A percentile compares a stretch with the other conserved stretches of the same genome.
Evolutionary conservation across 1,140 invertebrate species (phyloP).

Genomic region (Hypsibius dujardini): DNA sequence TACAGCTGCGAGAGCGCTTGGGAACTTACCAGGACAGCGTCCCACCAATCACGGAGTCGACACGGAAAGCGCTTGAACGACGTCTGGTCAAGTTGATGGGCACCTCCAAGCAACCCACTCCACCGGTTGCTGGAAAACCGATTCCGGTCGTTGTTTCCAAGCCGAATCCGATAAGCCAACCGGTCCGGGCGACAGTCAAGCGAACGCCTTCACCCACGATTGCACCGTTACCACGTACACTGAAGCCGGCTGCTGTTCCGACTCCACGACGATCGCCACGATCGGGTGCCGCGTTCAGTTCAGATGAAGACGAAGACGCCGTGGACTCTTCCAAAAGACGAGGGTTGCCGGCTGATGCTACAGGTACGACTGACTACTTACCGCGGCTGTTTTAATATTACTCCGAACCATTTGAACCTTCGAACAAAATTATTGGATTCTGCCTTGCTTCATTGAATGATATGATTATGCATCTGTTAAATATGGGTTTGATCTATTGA

Average conservation of each 20-base stretch:
- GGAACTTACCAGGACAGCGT: not conserved
- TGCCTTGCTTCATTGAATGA: too few relatives aligned
- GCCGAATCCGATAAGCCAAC: not conserved
- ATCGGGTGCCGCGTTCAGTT: not conserved
- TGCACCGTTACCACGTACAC: not conserved
- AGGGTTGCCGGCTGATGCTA: too few relatives aligned
- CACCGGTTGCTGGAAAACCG: not conserved
- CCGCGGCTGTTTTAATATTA: too few relatives aligned
- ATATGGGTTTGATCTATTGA: too few relatives aligned
- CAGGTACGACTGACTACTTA: too few relatives aligned
- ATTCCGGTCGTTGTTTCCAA: not conserved
- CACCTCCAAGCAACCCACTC: not conserved
- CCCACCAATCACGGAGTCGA: not conserved
- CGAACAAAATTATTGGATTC: too few relatives aligned
- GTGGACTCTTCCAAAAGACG: not conserved
- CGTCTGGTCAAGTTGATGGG: conserved; percentile 7
- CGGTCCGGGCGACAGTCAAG: not conserved
- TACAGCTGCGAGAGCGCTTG: not conserved
- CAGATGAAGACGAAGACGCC: conserved; percentile 10
- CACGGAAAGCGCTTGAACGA: not conserved
- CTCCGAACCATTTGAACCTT: too few relatives aligned
- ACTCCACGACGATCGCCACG: not conserved
- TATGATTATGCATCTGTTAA: too few relatives aligned
- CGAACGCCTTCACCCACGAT: not conserved
- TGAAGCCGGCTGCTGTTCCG: not conserved